Base-by-base conservation (phyloP, 2,113 vertebrate genomes). In the Rostratula benghalensis region DNA sequence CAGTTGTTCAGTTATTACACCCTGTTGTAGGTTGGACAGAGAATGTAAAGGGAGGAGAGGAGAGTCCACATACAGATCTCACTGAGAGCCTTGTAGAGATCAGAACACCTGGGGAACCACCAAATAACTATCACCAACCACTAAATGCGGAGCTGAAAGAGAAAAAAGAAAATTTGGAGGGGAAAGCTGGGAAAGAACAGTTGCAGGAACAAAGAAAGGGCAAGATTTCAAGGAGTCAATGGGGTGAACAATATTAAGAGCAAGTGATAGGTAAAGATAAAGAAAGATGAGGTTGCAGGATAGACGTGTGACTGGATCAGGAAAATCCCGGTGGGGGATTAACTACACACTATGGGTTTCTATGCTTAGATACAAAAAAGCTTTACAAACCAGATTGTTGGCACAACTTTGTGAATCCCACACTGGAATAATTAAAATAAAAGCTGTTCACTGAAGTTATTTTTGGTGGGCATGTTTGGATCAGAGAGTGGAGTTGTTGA, bases 381-480 rank as follows among this genome's bases (percentile, higher is more conserved):
- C 83, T 96, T 96, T 92, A 79, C 88, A 94, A 96, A 89, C 73
- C 86, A 96, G 80, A 94, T 74, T 95, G 87, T 79, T 97, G 95
- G 96, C 95, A 96, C 92, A 94, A 84, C 61, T 75, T 93, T 80
- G 75, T 3, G 89, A 94, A 61, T 81, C 57, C 90, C 96, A 95
- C 92, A 84, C 73, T 96, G 95, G 69, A 97, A 96, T 96, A 97
- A 96, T 96, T 96, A 90, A 95, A 95, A 94, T 94, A 94, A 94
- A 95, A 94, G 95, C 77, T 96, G 89, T 93, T 95, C 94, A 93
- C 80, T 97, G 86, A 95, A 93, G 95, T 96, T 97, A 96, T 97
- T 96, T 96, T 96, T 96, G 95, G 90, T 96, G 95, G 88, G 90
- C 88, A 93, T 96, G 92, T 96, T 97, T 96, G 95, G 95, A 97